Base-by-base conservation (phyloP, 2,888 invertebrate genomes). In the Drosophila sordidula region DNA sequence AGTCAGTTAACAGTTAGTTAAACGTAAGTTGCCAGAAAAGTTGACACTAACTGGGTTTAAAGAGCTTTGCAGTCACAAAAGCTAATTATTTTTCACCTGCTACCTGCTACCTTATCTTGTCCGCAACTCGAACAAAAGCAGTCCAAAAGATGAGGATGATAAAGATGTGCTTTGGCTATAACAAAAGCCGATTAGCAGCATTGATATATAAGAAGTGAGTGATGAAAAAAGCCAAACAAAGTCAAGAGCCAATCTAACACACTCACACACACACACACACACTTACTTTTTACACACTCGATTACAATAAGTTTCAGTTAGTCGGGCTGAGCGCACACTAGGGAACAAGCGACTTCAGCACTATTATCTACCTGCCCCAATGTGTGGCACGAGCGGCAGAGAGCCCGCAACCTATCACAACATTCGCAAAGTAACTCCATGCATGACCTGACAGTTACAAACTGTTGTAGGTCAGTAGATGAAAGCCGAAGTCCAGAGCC, bases 371-470 rank as follows among this genome's bases (percentile, higher is more conserved):
- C 69, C 72, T 77, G 67, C 45, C 62, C 46, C 75, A 58, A 58
- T 62, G 73, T 41, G 57, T 55, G 54, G 44, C 44, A 56, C 59
- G 66, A 73, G 44, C 26, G 44, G 63, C 69, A 56, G 50, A 59
- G 54, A 62, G 49, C 57, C 74, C 85, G 67, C 65, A 85, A 85
- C 83, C 83, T 83, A 85, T 82, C 80, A 83, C 85, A 83, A 85
- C 83, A 84, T 74, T 80, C 67, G 57, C 74, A 66, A 72, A 82
- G 82, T 72, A 76, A 78, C 70, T 68, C 54, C 64, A 41, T 62
- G 75, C 62, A 62, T 70, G 78, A 75, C 63, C 80, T 78, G 84
- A 75, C 78, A 78, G 64, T 80, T 66, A 67, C 70, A 75, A 65
- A 61, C 65, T 65, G 77, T 83, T 80, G 59, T 84, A 83, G 83